Percentiles rank a stretch among this genome's conserved stretches.
Evolutionary conservation across 2,113 vertebrate genomes (phyloP).

Genomic region (Euleptes europaea): DNA sequence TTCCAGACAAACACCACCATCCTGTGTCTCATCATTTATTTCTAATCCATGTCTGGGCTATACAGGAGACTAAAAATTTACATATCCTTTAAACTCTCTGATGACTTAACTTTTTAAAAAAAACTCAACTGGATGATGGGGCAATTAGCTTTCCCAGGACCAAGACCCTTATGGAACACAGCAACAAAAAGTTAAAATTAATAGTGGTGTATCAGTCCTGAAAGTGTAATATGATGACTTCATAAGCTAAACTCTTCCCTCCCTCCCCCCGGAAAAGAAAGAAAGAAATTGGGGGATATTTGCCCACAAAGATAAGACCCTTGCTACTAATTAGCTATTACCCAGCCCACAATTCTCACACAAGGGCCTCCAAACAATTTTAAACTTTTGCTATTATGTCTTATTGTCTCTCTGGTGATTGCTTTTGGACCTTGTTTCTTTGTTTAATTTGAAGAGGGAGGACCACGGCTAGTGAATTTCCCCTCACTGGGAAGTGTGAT

Average conservation of each 20-base stretch:
- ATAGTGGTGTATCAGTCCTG: neutral
- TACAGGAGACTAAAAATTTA: neutral
- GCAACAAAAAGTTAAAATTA: neutral
- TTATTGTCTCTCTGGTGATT: too few relatives aligned
- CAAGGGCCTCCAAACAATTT: neutral
- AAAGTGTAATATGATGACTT: neutral
- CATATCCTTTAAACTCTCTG: neutral
- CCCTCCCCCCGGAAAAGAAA: neutral
- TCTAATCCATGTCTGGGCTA: too few relatives aligned
- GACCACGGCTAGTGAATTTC: too few relatives aligned
- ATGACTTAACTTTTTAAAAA: neutral
- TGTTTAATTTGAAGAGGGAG: neutral
- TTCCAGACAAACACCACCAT: neutral
- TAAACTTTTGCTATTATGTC: neutral
- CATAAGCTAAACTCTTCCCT: neutral
- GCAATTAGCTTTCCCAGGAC: neutral
- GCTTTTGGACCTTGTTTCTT: neutral
- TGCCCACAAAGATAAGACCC: too few relatives aligned
- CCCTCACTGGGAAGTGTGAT: neutral
- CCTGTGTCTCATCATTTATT: neutral
- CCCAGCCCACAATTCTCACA: too few relatives aligned
- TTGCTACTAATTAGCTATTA: too few relatives aligned
- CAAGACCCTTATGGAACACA: neutral
- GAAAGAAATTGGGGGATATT: neutral
- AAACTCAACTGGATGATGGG: neutral